Base-by-base conservation (phyloP, 2,888 invertebrate species). In the Latrodectus elegans region DNA sequence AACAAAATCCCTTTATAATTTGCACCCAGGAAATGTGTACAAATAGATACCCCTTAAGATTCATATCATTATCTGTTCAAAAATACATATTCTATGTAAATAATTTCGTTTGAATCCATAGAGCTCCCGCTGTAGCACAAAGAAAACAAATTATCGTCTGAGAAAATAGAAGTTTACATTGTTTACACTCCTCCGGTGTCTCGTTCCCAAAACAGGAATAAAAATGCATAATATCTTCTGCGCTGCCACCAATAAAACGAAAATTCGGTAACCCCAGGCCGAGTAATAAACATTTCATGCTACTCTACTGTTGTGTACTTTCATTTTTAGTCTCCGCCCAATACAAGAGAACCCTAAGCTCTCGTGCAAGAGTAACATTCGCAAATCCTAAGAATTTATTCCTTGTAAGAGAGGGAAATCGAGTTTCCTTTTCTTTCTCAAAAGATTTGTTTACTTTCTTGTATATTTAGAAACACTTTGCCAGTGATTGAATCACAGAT, bases 211-310 rank as follows among this genome's bases (percentile, higher is more conserved):
- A n/a, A 71, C 52, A 67, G 68, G 77, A 77, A 77, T 77, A 77
- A 77, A 71, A 77, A 77, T 77, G 14, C 67, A 65, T 76, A 76
- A 76, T 76, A 52, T 67, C 74, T 74, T 52, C 60, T 77, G 65
- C 53, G 71, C 71, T 67, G 17, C 70, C 71, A 53, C 79, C 79
- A 81, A 81, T 73, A 81, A 81, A 74, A 74, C 53, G 55, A 67
- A 74, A 81, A 64, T 81, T 74, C 74, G 51, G 78, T 65, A 60
- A 53, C 81, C 67, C 22, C 55, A 22, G 81, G 22, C 26, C 8
- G 17, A 53, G 81, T 81, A 81, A 81, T 81, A 74, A 81, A 73
- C 81, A 81, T 80, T 80, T 80, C 80, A 80, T 80, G 64, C 72
- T 38, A 38, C 71, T n/a, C 60, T 65, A 55, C 55, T 26, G 70